Conservation (phyloP, 2,113 vertebrate species). For the Poeciliopsis turrubarensis region DNA sequence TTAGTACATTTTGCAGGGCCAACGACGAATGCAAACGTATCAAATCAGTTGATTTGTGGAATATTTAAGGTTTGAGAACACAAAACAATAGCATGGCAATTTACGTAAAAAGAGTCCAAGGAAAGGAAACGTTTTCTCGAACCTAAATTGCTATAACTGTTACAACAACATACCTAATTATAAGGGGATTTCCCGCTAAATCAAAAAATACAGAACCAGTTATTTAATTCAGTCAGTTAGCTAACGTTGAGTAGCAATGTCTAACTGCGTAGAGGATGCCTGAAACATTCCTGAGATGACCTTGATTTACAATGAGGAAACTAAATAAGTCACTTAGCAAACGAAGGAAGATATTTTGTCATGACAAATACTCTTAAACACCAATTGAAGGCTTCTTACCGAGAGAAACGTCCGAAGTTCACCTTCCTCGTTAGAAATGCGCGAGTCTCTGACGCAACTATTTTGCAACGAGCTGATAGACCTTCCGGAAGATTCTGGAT, state of each 20-base stretch:
- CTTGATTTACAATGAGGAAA: not conserved
- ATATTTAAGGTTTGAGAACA: not conserved
- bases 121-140: not conserved
- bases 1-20: not conserved
- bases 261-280: not conserved
- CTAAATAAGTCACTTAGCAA: not conserved
- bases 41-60: not conserved
- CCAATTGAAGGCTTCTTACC: conserved; percentile 33
- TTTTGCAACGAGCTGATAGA: conserved; percentile 34
- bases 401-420: conserved; percentile 14
- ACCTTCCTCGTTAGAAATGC: conserved; percentile 51
- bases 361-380: not conserved
- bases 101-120: not conserved
- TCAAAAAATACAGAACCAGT: not conserved
- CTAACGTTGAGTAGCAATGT: not conserved
- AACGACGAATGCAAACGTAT: not conserved
- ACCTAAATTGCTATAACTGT: not conserved
- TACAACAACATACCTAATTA: not conserved
- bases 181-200: not conserved
- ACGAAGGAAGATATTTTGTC: no score
- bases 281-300: not conserved
- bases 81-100: not conserved
- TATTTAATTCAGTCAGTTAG: not conserved
- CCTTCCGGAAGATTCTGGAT: conserved; percentile 64
- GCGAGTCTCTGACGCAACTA: conserved; percentile 65